phyloP scores from a whole-genome alignment of 2,888 invertebrate genomes.

The Dryococelus australis region DNA sequence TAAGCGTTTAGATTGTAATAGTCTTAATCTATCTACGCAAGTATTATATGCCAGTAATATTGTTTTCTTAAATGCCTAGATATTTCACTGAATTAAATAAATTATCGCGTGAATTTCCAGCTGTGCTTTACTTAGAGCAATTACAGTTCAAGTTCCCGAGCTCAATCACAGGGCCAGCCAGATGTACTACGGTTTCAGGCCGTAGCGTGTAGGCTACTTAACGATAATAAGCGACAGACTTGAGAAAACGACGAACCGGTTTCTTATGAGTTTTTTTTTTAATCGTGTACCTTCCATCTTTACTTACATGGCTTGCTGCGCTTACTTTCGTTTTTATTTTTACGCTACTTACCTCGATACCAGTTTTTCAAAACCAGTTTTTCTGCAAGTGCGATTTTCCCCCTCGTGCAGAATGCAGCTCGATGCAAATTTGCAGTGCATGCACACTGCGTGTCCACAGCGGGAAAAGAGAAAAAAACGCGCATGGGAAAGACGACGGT shows the following conservation, averaged over 20 bases:
- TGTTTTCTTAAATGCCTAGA: too few species aligned
- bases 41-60: too few species aligned
- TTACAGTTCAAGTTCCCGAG: too few species aligned
- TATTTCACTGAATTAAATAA: too few species aligned
- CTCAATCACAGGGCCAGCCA: too few species aligned
- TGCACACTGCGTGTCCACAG: background rate
- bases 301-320: background rate
- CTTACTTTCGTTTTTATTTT: background rate
- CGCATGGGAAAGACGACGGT: background rate
- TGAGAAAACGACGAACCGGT: background rate
- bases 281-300: background rate
- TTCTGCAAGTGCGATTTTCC: constrained; percentile 13
- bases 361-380: background rate
- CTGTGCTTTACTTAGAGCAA: too few species aligned
- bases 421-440: background rate
- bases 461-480: background rate
- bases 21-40: too few species aligned
- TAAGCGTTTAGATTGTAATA: too few species aligned
- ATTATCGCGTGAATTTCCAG: too few species aligned
- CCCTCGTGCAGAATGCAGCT: constrained; percentile 5
- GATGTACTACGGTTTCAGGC: too few species aligned
- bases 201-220: background rate
- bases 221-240: background rate
- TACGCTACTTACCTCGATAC: background rate
- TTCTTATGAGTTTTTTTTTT: background rate